A percentile compares a stretch with the other conserved stretches of the same genome.
Conservation (phyloP, 2,888 invertebrate genomes). For the Panzeria rudis region DNA sequence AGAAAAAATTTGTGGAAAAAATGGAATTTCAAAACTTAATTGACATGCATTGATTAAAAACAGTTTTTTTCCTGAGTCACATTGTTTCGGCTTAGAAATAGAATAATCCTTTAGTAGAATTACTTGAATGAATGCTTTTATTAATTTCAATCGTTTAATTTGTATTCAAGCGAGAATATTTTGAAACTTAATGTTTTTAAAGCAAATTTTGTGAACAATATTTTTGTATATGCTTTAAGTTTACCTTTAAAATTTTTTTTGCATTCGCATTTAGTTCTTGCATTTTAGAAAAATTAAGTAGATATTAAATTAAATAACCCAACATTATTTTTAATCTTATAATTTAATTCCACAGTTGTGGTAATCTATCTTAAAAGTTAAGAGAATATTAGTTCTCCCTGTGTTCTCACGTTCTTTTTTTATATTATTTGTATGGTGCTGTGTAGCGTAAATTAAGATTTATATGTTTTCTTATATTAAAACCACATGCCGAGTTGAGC, state of each 20-base stretch:
- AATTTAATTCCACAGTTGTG: constrained; percentile 35
- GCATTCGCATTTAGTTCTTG: no score
- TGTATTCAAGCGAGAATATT: not conserved
- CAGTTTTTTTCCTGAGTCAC: no score
- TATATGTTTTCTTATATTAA: constrained; percentile 68
- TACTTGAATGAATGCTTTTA: no score
- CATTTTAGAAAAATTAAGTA: no score
- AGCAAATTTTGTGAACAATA: no score
- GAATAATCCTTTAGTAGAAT: not conserved
- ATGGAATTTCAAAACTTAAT: constrained; percentile 9
- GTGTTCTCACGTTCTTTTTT: not conserved
- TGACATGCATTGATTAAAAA: constrained; percentile 47
- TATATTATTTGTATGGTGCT: not conserved
- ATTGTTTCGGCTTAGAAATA: not conserved
- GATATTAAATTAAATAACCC: no score
- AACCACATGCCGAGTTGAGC: constrained; percentile 68
- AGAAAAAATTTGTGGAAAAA: no score
- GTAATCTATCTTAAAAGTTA: not conserved
- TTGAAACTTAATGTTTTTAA: not conserved
- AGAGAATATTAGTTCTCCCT: not conserved
- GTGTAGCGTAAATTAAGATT: constrained; percentile 53
- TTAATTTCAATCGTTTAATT: not conserved
- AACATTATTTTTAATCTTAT: not conserved
- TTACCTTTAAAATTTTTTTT: not conserved
- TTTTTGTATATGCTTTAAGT: no score